A percentile compares a stretch with the other conserved stretches of the same genome.
Evolutionary conservation across 2,888 invertebrate genomes (phyloP).

Genomic region (Dendrolimus pini): DNA sequence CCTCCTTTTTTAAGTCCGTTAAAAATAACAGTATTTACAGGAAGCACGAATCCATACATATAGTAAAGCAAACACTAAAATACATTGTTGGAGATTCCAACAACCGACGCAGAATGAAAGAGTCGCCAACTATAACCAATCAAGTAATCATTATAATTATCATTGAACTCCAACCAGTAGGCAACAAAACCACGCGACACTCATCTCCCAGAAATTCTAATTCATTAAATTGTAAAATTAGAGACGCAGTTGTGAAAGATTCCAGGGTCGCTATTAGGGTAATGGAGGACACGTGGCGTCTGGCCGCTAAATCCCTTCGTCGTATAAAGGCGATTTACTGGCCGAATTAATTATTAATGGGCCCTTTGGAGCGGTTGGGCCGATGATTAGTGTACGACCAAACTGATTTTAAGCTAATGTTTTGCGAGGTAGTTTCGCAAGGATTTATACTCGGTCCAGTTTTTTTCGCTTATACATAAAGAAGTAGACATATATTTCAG

Average conservation of each 20-base stretch:
- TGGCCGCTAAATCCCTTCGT: conserved; percentile 57
- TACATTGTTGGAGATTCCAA: too few relatives aligned
- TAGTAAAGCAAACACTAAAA: too few relatives aligned
- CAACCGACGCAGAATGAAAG: too few relatives aligned
- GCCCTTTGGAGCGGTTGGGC: conserved; percentile 50
- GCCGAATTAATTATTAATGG: conserved; percentile 72
- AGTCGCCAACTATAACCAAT: too few relatives aligned
- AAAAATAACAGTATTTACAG: too few relatives aligned
- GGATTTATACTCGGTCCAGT: not conserved
- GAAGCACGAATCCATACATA: too few relatives aligned
- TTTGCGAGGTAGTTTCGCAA: not conserved
- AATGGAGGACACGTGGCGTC: conserved; percentile 68
- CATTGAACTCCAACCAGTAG: not conserved
- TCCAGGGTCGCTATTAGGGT: conserved; percentile 61
- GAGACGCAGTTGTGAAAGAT: conserved; percentile 42
- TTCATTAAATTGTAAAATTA: conserved; percentile 15
- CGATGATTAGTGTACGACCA: conserved; percentile 61
- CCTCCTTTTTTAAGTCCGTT: too few relatives aligned
- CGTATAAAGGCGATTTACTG: conserved; percentile 68
- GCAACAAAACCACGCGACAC: not conserved
- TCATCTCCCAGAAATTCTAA: conserved; percentile 3
- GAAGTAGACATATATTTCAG: too few relatives aligned
- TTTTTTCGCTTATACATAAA: too few relatives aligned
- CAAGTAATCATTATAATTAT: not conserved
- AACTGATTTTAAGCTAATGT: conserved; percentile 34